A percentile compares a stretch with the other conserved stretches of the same genome.
These are phyloP conservation scores for Ctenomys sociabilis DNA, from an alignment of 2,113 vertebrate species.

Conservation along the genomic window DNA sequence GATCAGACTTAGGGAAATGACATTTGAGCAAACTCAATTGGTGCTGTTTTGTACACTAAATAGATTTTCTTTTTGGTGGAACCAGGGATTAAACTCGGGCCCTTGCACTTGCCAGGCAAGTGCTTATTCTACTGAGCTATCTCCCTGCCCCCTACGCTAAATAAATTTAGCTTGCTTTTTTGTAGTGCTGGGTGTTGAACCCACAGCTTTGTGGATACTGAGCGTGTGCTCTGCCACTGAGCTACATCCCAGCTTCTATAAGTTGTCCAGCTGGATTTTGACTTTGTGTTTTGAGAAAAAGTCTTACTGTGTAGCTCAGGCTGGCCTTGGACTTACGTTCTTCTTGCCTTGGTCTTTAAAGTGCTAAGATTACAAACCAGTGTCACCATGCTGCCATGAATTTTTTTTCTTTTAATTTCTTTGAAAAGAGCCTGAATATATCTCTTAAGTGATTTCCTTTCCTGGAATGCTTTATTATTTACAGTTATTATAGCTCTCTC, in stretches of 20 bases:
- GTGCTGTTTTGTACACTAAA: background rate
- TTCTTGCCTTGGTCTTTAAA: background rate
- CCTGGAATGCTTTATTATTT: background rate
- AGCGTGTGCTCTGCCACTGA: background rate
- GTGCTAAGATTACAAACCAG: background rate
- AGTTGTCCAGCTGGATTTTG: background rate
- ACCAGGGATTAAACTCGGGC: too few species aligned
- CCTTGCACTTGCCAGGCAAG: too few species aligned
- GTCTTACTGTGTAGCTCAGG: background rate
- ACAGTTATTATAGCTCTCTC: background rate
- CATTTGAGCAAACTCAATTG: background rate
- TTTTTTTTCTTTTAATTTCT: background rate
- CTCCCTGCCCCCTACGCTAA: too few species aligned
- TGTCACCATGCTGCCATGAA: background rate
- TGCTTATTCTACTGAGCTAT: too few species aligned
- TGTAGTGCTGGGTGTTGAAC: background rate
- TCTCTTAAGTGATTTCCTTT: background rate
- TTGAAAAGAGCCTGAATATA: slow-evolving; percentile 23
- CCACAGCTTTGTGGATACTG: background rate
- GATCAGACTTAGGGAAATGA: background rate
- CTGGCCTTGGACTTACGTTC: background rate
- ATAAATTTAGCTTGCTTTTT: background rate
- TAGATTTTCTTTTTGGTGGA: too few species aligned
- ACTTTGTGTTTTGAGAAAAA: background rate
- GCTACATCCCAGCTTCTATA: background rate